phyloP scores from a whole-genome alignment of 2,888 invertebrate genomes.

The Heliconius aoede region DNA sequence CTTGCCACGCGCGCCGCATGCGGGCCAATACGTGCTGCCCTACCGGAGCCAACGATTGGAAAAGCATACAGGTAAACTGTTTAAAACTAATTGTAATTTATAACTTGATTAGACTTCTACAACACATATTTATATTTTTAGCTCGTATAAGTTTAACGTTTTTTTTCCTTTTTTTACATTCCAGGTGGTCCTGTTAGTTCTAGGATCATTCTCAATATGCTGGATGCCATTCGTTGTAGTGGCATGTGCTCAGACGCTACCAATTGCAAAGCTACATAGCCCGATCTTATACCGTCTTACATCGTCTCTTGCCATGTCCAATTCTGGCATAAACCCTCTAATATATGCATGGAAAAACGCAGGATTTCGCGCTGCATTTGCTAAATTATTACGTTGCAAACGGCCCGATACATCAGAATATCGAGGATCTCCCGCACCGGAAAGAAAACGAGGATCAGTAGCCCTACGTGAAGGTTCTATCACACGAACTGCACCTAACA shows the following conservation, averaged over 20 bases:
- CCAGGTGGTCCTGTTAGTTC: slow-evolving; percentile 89
- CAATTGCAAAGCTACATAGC: slow-evolving; percentile 77
- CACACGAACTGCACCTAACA: slow-evolving; percentile 68
- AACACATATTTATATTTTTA: neutral
- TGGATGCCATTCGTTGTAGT: slow-evolving; percentile 92
- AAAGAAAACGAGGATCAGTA: slow-evolving; percentile 78
- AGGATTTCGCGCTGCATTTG: slow-evolving; percentile 89
- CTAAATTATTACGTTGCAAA: slow-evolving; percentile 86
- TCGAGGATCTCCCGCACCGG: slow-evolving; percentile 82
- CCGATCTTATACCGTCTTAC: slow-evolving; percentile 85
- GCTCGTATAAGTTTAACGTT: neutral
- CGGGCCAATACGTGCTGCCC: slow-evolving; percentile 85
- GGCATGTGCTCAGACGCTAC: slow-evolving; percentile 84
- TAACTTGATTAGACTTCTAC: neutral
- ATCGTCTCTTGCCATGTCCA: slow-evolving; percentile 89
- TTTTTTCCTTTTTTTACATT: slow-evolving; percentile 42
- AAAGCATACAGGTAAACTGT: slow-evolving; percentile 87
- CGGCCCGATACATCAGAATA: slow-evolving; percentile 84
- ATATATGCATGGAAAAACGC: slow-evolving; percentile 94
- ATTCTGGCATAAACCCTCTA: slow-evolving; percentile 91
- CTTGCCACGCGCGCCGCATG: slow-evolving; percentile 87
- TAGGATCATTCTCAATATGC: slow-evolving; percentile 91
- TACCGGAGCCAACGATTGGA: slow-evolving; percentile 86
- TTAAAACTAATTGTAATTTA: neutral
- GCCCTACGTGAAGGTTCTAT: slow-evolving; percentile 78